A percentile compares a stretch with the other conserved stretches of the same genome.
Evolutionary conservation across 2,113 vertebrate genomes (phyloP).

Genomic region (cat (Felis catus)): DNA sequence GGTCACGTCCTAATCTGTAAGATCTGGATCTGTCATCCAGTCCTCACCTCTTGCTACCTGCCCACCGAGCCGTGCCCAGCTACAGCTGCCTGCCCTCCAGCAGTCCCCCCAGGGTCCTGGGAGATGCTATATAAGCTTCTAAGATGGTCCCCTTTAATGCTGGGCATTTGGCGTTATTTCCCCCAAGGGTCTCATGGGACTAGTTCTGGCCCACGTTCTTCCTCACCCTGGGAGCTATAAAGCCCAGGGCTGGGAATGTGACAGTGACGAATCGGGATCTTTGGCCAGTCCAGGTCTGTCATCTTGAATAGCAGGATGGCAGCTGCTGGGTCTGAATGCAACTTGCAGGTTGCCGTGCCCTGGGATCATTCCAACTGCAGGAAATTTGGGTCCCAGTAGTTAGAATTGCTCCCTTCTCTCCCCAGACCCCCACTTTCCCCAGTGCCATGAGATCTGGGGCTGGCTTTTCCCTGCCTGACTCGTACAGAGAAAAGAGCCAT

Average conservation of each 20-base stretch:
- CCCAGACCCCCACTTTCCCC: neutral
- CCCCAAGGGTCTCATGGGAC: neutral
- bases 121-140: accelerated
- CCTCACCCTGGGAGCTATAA: neutral
- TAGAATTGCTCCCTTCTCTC: neutral
- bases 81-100: neutral
- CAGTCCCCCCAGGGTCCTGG: accelerated
- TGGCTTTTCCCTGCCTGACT: neutral
- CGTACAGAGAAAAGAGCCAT: neutral
- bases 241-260: neutral
- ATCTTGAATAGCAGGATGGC: neutral
- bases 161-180: accelerated
- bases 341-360: neutral
- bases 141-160: too few relatives aligned
- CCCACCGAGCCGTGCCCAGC: neutral
- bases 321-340: neutral
- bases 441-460: neutral
- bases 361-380: neutral
- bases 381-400: neutral
- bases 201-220: neutral
- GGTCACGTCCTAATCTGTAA: neutral
- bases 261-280: accelerated
- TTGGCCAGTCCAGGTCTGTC: neutral
- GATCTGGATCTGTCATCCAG: neutral
- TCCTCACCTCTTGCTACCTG: neutral